phyloP scores from a whole-genome alignment of 2,113 vertebrate species.

The Addax nasomaculatus region DNA sequence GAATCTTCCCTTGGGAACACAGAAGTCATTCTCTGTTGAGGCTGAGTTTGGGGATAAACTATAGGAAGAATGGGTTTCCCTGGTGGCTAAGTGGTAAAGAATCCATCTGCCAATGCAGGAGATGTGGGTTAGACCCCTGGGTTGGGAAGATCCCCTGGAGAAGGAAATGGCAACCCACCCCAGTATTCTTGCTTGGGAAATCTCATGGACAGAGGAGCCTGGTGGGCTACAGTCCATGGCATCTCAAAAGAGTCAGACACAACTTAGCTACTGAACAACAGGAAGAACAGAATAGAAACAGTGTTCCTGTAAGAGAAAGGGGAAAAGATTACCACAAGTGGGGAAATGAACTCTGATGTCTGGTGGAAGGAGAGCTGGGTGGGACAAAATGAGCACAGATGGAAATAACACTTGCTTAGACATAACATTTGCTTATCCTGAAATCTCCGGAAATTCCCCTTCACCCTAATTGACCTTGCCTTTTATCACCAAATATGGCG shows the following conservation, averaged over 20 bases:
- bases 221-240: not conserved
- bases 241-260: not conserved
- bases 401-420: not conserved
- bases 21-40: not conserved
- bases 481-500: not conserved
- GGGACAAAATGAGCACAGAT: not conserved
- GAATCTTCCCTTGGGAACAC: not conserved
- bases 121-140: not conserved
- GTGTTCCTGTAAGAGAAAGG: not conserved
- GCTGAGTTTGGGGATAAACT: not conserved
- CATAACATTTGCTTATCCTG: fast-evolving
- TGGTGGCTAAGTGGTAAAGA: not conserved
- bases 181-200: not conserved
- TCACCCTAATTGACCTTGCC: not conserved
- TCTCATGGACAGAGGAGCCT: not conserved
- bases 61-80: not conserved
- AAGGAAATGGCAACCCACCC: not conserved
- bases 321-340: not conserved
- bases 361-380: not conserved
- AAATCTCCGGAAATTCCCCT: not conserved
- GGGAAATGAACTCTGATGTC: not conserved
- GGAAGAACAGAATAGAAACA: not conserved
- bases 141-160: not conserved
- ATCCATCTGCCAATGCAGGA: not conserved
- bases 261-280: not conserved